A percentile compares a stretch with the other conserved stretches of the same genome.
These are phyloP conservation scores for Neomorphus geoffroyi DNA, from an alignment of 2,797 vertebrate genomes.

Conservation along the genomic window DNA sequence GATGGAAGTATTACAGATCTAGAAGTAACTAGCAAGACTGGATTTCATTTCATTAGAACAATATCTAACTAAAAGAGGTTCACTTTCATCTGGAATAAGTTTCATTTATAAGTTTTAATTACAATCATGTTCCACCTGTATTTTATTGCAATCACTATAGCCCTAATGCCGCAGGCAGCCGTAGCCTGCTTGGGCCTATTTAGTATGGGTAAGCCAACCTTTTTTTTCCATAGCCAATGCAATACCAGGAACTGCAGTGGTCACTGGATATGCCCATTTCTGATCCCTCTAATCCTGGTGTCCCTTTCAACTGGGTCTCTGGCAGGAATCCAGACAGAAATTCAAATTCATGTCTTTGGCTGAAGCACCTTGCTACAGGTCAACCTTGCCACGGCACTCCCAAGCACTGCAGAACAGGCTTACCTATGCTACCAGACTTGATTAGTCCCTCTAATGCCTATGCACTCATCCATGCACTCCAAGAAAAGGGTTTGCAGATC, in stretches of 20 bases:
- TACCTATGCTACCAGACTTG: background rate
- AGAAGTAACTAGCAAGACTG: background rate
- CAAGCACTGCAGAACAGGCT: background rate
- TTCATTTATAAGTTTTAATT: background rate
- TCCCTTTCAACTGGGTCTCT: background rate
- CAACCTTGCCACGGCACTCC: background rate
- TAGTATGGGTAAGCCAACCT: background rate
- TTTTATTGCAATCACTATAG: background rate
- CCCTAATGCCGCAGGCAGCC: background rate
- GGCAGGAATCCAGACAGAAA: background rate
- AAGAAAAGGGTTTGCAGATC: background rate
- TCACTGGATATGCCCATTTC: background rate
- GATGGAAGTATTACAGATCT: background rate
- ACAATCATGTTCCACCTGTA: background rate
- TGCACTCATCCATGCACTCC: background rate
- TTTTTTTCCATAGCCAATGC: background rate
- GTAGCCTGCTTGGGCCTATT: background rate
- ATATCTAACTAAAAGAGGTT: conserved; percentile 13
- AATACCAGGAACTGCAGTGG: background rate
- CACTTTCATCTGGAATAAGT: background rate
- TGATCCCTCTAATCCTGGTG: background rate
- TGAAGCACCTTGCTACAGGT: background rate
- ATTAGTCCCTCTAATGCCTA: background rate
- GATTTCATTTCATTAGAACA: conserved; percentile 24
- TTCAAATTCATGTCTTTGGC: background rate